Evolutionary conservation across 2,888 invertebrate species (phyloP), one percentile per base, ranked within the genome.

Genomic region (Callimorpha dominula): DNA sequence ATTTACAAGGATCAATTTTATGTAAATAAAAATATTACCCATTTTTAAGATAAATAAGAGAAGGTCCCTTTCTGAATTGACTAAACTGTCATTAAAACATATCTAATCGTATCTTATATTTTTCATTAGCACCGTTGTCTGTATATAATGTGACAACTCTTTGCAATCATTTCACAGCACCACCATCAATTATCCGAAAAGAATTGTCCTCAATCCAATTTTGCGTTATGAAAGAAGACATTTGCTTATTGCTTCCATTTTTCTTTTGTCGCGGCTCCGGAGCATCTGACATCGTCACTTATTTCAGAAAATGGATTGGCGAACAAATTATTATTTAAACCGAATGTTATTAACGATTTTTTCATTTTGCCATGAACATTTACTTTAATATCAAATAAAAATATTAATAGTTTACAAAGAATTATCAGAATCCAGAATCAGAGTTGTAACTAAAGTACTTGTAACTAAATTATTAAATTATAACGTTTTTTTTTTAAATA

Each of bases 231-330:
- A 94, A 93, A 91, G 91, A 89, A 89, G 88, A 90, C 91, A 93
- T 95, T 94, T 93, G 92, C 92, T 94, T 94, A 95, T 94, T 93
- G 89, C 92, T 89, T 83, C 87, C 89, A 90, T 89, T 92, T 93
- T 91, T 89, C 91, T 91, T 91, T 93, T 92, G 90, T 92, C 86
- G 81, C 79, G 83, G 77, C 85, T 92, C 86, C 81, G 78, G 84
- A 77, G 85, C 90, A 92, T 92, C 91, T 91, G 91, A 91, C 91
- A 91, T 89, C 88, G 85, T 89, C 90, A 87, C 82, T 85, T 87
- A 88, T 89, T 90, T 86, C 77, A 83, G 79, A 76, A 85, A 88
- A 88, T 89, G 87, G 86, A 88, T 89, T 88, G 87, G 81, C 83
- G 86, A 86, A 82, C 84, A 85, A 88, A 88, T 86, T 75, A 80